These are phyloP conservation scores for Brachionus koreanus DNA, from an alignment of 1,140 invertebrate genomes.

Conservation along the genomic window DNA sequence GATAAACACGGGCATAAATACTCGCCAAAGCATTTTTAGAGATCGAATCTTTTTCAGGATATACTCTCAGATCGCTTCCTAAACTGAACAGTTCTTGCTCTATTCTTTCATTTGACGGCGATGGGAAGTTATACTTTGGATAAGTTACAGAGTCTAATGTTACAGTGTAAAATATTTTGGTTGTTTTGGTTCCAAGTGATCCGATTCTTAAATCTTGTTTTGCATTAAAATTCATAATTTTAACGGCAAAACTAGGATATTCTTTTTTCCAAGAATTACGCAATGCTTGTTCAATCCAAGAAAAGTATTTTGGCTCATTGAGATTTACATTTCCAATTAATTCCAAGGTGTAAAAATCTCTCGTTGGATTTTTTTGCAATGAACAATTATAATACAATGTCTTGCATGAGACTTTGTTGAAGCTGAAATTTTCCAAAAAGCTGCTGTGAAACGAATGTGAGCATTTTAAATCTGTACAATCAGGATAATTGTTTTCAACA, in stretches of 20 bases:
- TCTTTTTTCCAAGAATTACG: conserved; percentile 16
- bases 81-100: neutral
- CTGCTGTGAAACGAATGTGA: neutral
- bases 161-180: neutral
- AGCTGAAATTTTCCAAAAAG: neutral
- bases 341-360: conserved; percentile 7
- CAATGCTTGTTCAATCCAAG: neutral
- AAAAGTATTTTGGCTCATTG: neutral
- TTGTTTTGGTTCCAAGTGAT: conserved; percentile 6
- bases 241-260: neutral
- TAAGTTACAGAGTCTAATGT: neutral
- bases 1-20: neutral
- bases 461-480: conserved; percentile 4
- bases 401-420: neutral
- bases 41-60: conserved; percentile 22
- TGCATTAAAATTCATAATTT: neutral
- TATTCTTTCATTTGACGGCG: neutral
- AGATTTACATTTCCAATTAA: conserved; percentile 18
- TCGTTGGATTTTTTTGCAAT: neutral
- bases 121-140: neutral
- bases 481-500: neutral
- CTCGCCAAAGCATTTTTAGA: neutral
- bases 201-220: conserved; percentile 21
- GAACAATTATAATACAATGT: neutral
- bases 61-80: conserved; percentile 4